Base-by-base conservation (phyloP, 2,888 invertebrate species). In the Sympetrum striolatum region DNA sequence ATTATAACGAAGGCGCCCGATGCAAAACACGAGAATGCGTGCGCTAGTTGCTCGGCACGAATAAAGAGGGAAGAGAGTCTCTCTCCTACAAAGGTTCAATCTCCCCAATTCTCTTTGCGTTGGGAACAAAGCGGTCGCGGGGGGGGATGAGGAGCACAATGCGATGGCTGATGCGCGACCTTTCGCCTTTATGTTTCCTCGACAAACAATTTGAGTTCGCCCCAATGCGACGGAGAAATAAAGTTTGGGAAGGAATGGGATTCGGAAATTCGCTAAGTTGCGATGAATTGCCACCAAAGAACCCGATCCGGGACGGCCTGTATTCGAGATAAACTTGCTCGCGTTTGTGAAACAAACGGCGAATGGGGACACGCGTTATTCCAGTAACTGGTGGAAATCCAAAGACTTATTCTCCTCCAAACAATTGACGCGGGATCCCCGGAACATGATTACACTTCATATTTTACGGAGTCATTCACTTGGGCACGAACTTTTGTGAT, bases 131-230 rank as follows among this genome's bases (percentile, higher is more conserved):
- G 82, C 58, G 82, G 35, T 31, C 35, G 58, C 35, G 10, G 37
- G 82, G 64, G 35, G 35, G 58, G 86, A 86, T 60, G 60, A 60
- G 86, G 64, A 64, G 58, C 60, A 86, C 64, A 86, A 86, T 64
- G 37, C 31, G n/a, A 64, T 60, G 82, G 58, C 31, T 25, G 81
- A 53, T 48, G 81, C 31, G 35, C 37, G 37, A 81, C 81, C 44
- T 73, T 48, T 18, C 81, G 48, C 58, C 82, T 31, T 82, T 82
- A 64, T 86, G 48, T 37, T 60, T 60, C 82, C 53, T 82, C 60
- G 60, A 73, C 86, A 86, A 86, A 86, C 86, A 64, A 64, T 37
- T 86, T 86, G 60, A 86, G 35, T 58, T 35, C 58, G 1, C n/a
- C 25, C n/a, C 35, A 82, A 60, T 82, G 2, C 18, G 35, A 4